Conservation (phyloP, 2,888 invertebrate genomes). For the Arctia plantaginis region DNA sequence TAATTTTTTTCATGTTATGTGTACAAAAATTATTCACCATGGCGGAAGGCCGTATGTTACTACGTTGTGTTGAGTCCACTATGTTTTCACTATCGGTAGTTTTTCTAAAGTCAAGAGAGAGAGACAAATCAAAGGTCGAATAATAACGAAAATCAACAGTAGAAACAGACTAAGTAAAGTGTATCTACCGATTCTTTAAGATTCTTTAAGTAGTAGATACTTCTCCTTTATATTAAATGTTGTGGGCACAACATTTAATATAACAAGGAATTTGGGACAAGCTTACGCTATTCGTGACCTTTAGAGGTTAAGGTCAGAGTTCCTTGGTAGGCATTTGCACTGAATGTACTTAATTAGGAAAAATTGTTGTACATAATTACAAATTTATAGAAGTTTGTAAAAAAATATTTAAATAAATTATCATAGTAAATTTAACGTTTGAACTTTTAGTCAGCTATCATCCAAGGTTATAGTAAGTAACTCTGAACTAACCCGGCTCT, state of each 20-base stretch:
- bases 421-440: no score
- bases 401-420: neutral
- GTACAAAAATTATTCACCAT: neutral
- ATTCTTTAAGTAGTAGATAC: neutral
- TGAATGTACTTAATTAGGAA: neutral
- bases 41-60: neutral
- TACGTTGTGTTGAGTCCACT: neutral
- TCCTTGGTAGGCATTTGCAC: neutral
- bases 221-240: neutral
- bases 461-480: no score
- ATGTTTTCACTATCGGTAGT: neutral
- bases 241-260: conserved; percentile 1
- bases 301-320: neutral
- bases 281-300: neutral
- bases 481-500: neutral
- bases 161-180: neutral
- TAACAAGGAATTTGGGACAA: neutral
- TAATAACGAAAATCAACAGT: neutral
- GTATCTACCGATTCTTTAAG: neutral
- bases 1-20: neutral
- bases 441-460: no score
- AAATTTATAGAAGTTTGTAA: neutral
- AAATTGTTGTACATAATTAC: neutral
- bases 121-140: neutral
- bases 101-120: neutral